Percentiles rank a stretch among this genome's conserved stretches.
These are phyloP conservation scores for Phalacrocorax carbo DNA, from an alignment of 2,113 vertebrate genomes.

Conservation along the genomic window DNA sequence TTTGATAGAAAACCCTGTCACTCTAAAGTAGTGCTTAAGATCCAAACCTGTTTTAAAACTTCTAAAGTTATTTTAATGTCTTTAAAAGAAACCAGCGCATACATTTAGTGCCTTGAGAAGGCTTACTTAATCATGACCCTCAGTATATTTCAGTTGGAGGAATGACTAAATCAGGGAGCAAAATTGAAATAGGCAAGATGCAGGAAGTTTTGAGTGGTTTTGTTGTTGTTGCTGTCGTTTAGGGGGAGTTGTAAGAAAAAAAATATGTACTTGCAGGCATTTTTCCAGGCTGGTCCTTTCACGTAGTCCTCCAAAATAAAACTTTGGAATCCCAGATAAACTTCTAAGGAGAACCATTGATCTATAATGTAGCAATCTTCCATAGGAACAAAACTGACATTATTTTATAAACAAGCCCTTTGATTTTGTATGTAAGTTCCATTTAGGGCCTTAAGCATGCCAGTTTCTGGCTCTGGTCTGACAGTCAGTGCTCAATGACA, in stretches of 20 bases:
- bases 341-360: neutral
- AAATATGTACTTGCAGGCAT: neutral
- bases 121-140: neutral
- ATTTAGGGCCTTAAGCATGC: neutral
- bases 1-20: neutral
- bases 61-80: neutral
- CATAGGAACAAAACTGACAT: neutral
- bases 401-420: neutral
- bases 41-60: neutral
- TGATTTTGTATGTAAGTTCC: neutral
- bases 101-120: neutral
- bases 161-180: neutral
- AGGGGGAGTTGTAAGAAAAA: accelerated
- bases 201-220: neutral
- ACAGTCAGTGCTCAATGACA: neutral
- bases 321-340: neutral
- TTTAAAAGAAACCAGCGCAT: neutral
- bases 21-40: neutral
- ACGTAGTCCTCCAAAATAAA: neutral
- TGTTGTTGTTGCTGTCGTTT: neutral
- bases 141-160: neutral
- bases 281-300: neutral
- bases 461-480: neutral
- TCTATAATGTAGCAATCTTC: neutral
- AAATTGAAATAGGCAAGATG: neutral